Evolutionary conservation across 2,797 vertebrate species (phyloP).

Genomic region (Buphagus erythrorhynchus): DNA sequence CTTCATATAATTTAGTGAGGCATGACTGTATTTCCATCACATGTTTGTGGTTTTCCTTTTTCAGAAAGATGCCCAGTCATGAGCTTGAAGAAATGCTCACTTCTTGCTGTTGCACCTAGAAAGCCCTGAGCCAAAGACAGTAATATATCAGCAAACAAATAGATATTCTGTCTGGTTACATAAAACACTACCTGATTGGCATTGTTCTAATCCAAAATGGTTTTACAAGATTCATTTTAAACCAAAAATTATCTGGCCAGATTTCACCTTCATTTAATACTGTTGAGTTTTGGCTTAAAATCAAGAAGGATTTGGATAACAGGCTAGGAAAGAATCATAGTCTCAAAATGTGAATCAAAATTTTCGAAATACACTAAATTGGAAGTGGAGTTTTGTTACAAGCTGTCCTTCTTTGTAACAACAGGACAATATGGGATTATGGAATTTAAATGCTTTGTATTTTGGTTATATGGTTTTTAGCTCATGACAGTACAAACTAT

Average conservation of each 20-base stretch:
- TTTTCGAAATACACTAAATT: background rate
- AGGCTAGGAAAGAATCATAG: background rate
- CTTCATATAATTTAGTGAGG: background rate
- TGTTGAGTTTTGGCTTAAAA: background rate
- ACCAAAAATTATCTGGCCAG: background rate
- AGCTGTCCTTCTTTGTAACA: background rate
- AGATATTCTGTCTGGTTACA: background rate
- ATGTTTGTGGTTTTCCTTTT: background rate
- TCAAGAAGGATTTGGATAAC: background rate
- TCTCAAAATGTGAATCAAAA: background rate
- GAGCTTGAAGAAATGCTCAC: background rate
- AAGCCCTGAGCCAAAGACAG: background rate
- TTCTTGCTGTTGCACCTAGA: background rate
- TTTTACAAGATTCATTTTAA: background rate
- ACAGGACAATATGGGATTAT: background rate
- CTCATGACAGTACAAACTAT: background rate
- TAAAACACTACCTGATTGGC: background rate
- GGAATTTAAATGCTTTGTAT: background rate
- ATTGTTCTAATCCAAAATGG: rapidly evolving
- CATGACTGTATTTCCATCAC: background rate
- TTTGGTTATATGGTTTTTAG: background rate
- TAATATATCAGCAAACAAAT: background rate
- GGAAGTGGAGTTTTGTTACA: background rate
- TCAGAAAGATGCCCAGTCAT: background rate
- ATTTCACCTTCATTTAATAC: background rate